Evolutionary conservation across 2,113 vertebrate genomes (phyloP), one percentile per base, ranked within the genome.

Genomic region (Leptobrachium ailaonicum): DNA sequence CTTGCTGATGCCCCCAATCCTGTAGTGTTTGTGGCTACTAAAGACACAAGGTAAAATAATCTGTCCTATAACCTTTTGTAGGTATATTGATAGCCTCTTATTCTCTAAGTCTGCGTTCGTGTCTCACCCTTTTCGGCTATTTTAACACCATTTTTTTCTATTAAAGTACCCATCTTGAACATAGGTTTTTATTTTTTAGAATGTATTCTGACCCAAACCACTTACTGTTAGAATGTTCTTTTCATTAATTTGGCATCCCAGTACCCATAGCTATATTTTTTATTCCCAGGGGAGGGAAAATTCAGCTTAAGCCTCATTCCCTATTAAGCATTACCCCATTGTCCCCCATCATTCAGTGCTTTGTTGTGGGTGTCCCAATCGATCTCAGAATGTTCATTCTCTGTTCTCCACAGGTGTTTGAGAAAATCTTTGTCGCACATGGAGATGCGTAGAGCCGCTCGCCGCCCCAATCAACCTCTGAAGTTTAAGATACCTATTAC

Each of bases 21-120:
- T 2, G 96, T 97, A 84, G 96, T 97, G 83, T 97, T 97, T 84
- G 96, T 97, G 84, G 96, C 96, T 82, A 97, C 96, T 43, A 97
- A 97, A 89, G 95, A 97, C 86, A 96, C 95, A 90, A 81, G 79
- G 79, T 81, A 60, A 80, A 58, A 50, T 4, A 66, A 32, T 20
- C 58, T 62, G 6, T 12, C 11, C n/a, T 62, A 50, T 50, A 8
- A 50, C 47, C 8, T 50, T 50, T 32, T 50, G 4, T 50, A 50
- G 47, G 8, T 50, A 50, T 5, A 50, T 50, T 60, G 56, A 60
- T 13, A 12, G 56, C 56, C 3, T 13, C 13, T 60, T 3, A 60
- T 60, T 60, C 13, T 60, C 56, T 50, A 50, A 50, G 47, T 50
- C 47, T 50, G 47, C 4, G 47, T 50, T 50, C 8, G 47, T 32